Base-by-base conservation (phyloP, 2,888 invertebrate species). In the Thera obeliscata region DNA sequence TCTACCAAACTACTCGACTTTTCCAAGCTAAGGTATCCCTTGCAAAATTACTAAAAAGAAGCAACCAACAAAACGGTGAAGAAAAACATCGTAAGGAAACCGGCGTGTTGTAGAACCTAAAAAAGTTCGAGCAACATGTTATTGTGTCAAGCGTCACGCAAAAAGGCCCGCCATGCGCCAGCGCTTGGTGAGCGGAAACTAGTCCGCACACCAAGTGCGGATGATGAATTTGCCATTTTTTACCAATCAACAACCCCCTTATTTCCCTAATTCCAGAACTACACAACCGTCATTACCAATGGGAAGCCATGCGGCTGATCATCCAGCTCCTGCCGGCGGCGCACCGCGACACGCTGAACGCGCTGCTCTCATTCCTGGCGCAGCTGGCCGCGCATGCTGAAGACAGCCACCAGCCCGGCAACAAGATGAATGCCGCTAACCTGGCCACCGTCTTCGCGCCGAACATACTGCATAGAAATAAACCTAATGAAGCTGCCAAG, bases 381-480 rank as follows among this genome's bases (percentile, higher is more conserved):
- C 95, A 95, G 75, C 96, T 98, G 41, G 96, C 97, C 0, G 94
- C 95, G 67, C 95, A 97, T 88, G 94, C 97, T 56, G 94, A 94
- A 56, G 97, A 97, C 85, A 91, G 91, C 61, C 94, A 93, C 74
- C 93, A 94, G 69, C 87, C 95, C 11, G 98, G 98, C 1, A 98
- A 98, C 91, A 98, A 97, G 94, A 99, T 99, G 99, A 98, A 98
- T 87, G 96, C 97, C 56, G 96, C 96, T 62, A 99, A 98, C 87
- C 91, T 99, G 72, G 98, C 99, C 0, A 98, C 98, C 0, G 95
- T 99, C 50, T 98, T 99, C 87, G 98, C 98, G 2, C 99, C 99
- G 0, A 99, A 98, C 81, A 97, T 99, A 79, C 94, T 99, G 64
- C 98, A 98, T 81, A 96, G 95, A 80, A 95, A 96, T 75, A 96